phyloP scores from a whole-genome alignment of 2,113 vertebrate species.

The Epinephelus fuscoguttatus region DNA sequence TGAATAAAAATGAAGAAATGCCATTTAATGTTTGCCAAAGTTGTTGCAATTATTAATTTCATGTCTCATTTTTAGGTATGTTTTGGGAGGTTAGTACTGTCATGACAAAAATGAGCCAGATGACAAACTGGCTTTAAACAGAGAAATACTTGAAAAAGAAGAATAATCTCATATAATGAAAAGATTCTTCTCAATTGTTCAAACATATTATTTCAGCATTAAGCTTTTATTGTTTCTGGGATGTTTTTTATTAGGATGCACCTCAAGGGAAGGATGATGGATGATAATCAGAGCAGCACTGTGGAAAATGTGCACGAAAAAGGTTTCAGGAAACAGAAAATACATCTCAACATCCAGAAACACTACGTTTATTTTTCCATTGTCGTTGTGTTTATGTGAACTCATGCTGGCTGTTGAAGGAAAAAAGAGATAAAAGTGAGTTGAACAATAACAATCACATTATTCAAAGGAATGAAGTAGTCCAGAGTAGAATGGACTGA shows the following conservation, averaged over 20 bases:
- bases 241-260: background rate
- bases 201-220: background rate
- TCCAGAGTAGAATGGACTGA: background rate
- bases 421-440: background rate
- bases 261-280: slow-evolving; percentile 4
- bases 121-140: background rate
- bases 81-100: background rate
- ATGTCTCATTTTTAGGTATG: background rate
- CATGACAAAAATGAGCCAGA: background rate
- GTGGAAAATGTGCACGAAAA: background rate
- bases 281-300: background rate
- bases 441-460: background rate
- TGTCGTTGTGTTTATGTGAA: slow-evolving; percentile 12
- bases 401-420: background rate
- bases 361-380: background rate
- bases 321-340: slow-evolving; percentile 9
- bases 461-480: background rate
- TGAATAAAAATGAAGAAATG: background rate
- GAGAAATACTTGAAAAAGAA: background rate
- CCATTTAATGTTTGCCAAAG: background rate
- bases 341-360: slow-evolving; percentile 4
- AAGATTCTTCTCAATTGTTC: background rate
- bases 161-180: background rate
- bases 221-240: slow-evolving; percentile 2
- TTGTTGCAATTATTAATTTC: background rate